These are phyloP conservation scores for Peromyscus leucopus DNA, from an alignment of 2,113 vertebrate genomes.

Conservation along the genomic window DNA sequence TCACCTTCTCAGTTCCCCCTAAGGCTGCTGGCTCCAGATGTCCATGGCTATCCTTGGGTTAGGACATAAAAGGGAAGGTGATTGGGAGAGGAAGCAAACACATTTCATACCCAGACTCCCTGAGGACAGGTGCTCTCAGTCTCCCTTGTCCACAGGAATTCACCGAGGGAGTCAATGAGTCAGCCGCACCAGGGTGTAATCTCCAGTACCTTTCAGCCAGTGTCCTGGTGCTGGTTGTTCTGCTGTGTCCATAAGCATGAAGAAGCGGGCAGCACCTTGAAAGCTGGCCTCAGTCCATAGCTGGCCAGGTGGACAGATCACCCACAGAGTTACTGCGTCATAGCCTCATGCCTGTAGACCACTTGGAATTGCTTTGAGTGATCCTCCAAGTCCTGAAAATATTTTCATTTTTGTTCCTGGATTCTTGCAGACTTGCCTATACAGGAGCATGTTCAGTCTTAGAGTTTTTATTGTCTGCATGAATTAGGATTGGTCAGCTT, in stretches of 20 bases:
- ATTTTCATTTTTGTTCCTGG: conserved; percentile 57
- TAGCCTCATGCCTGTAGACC: neutral
- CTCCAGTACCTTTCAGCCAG: neutral
- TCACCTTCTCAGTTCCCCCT: neutral
- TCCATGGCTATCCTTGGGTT: neutral
- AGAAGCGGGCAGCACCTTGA: conserved; percentile 30
- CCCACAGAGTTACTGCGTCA: neutral
- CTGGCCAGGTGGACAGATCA: neutral
- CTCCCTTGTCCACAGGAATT: conserved; percentile 73
- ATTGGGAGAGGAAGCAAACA: conserved; percentile 62
- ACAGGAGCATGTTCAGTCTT: neutral
- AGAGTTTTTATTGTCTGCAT: neutral
- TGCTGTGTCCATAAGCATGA: neutral
- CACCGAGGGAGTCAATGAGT: conserved; percentile 64
- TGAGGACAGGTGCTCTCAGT: conserved; percentile 61
- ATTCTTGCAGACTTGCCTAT: conserved; percentile 43
- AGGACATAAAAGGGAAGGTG: conserved; percentile 56
- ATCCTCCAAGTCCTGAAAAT: conserved; percentile 21
- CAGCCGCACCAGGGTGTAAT: conserved; percentile 1
- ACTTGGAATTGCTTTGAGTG: conserved; percentile 49
- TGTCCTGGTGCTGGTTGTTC: conserved; percentile 26
- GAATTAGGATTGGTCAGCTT: neutral
- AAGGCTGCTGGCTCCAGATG: neutral
- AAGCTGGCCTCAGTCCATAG: neutral
- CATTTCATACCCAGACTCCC: conserved; percentile 61